A percentile compares a stretch with the other conserved stretches of the same genome.
Conservation (phyloP, 2,113 vertebrate species). For the Oryzias melastigma region DNA sequence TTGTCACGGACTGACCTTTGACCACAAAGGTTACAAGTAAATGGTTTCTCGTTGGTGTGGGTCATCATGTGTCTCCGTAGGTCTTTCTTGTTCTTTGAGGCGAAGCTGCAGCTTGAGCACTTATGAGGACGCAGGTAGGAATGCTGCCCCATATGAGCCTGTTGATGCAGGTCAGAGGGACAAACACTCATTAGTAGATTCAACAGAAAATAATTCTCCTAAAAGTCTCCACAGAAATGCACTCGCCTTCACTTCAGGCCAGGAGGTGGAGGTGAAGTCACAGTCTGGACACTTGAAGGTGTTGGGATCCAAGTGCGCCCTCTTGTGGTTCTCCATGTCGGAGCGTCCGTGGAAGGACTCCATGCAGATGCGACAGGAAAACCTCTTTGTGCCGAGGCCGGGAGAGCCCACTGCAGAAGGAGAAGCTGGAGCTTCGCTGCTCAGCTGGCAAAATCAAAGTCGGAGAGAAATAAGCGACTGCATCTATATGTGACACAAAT, state of each 20-base stretch:
- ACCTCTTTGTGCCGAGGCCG: conserved; percentile 82
- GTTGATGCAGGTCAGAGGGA: not conserved
- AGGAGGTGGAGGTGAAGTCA: conserved; percentile 85
- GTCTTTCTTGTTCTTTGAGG: conserved; percentile 99
- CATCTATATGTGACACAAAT: not conserved
- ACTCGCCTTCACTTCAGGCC: conserved; percentile 90
- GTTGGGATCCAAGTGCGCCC: conserved; percentile 87
- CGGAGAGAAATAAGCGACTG: not conserved
- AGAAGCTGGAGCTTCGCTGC: conserved; percentile 80
- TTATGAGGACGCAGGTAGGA: conserved; percentile 93
- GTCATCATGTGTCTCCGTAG: conserved; percentile 92
- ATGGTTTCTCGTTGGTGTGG: conserved; percentile 99
- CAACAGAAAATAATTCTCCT: not conserved
- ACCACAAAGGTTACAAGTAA: conserved; percentile 88
- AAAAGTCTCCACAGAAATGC: not conserved
- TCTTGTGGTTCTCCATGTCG: conserved; percentile 98
- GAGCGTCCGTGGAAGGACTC: conserved; percentile 92
- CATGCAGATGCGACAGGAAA: conserved; percentile 94
- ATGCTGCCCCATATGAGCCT: conserved; percentile 92
- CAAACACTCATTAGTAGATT: not conserved
- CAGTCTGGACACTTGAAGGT: conserved; percentile 96
- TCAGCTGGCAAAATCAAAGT: conserved; percentile 68
- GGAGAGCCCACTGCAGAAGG: conserved; percentile 64
- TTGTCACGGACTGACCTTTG: conserved; percentile 82
- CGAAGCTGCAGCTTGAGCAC: conserved; percentile 93